These are phyloP conservation scores for Brevipalpus yothersi DNA, from an alignment of 1,140 invertebrate species.

Conservation along the genomic window DNA sequence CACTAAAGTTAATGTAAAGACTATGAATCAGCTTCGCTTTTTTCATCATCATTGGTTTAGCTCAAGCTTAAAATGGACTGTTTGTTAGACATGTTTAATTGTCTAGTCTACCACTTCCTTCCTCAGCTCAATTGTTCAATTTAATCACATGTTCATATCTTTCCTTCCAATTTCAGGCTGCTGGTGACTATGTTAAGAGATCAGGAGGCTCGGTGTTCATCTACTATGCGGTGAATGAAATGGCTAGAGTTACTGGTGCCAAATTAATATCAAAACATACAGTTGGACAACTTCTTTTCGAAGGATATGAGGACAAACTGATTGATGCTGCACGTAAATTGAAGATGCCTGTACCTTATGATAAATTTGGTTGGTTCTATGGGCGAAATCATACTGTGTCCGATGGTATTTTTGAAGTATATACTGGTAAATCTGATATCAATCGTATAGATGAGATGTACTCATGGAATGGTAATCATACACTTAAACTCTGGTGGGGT, in stretches of 20 bases:
- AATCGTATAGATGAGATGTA: conserved; percentile 19
- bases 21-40: no score
- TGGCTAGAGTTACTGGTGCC: neutral
- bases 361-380: conserved; percentile 15
- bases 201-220: neutral
- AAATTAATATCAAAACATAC: conserved; percentile 1
- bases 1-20: no score
- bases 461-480: conserved; percentile 19
- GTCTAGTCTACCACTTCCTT: neutral
- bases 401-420: conserved; percentile 18
- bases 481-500: neutral
- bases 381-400: conserved; percentile 7
- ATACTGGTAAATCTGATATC: conserved; percentile 15
- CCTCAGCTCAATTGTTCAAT: neutral
- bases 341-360: conserved; percentile 6
- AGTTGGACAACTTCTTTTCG: conserved; percentile 13
- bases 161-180: conserved; percentile 5
- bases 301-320: conserved; percentile 14
- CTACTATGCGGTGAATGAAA: neutral
- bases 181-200: conserved; percentile 2
- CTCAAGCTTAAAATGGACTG: neutral
- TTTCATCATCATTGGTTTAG: neutral
- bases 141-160: neutral
- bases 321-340: conserved; percentile 6
- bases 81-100: no score